A percentile compares a stretch with the other conserved stretches of the same genome.
Evolutionary conservation across 2,113 vertebrate species (phyloP).

Genomic region (Plotosus lineatus): DNA sequence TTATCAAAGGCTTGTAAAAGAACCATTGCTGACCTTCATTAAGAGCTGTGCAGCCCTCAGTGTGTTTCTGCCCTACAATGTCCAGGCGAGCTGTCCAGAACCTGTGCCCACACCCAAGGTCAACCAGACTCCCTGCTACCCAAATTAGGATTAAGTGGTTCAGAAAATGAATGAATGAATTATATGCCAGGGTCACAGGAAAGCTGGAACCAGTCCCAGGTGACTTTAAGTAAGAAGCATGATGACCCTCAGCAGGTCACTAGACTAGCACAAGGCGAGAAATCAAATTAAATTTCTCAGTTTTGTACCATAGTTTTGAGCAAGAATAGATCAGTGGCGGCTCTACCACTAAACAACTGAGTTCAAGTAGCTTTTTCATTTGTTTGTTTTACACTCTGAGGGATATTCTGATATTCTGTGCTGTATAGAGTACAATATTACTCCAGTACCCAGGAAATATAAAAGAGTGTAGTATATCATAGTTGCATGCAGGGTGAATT

Average conservation of each 20-base stretch:
- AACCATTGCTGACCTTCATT: too few species aligned
- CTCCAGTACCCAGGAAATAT: conserved; percentile 17
- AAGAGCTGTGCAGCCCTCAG: too few species aligned
- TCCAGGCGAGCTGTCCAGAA: too few species aligned
- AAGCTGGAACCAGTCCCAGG: background rate
- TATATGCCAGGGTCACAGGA: too few species aligned
- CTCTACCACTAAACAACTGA: background rate
- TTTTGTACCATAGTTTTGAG: background rate
- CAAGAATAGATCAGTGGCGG: background rate
- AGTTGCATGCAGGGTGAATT: conserved; percentile 64
- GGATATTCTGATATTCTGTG: background rate
- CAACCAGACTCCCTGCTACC: too few species aligned
- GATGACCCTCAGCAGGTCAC: too few species aligned
- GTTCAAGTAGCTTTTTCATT: background rate
- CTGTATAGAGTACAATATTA: conserved; percentile 18
- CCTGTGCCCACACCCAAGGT: too few species aligned
- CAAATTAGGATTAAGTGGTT: too few species aligned
- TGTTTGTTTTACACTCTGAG: background rate
- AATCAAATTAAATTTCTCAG: background rate
- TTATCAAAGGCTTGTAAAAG: too few species aligned
- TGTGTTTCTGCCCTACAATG: too few species aligned
- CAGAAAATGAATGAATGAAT: too few species aligned
- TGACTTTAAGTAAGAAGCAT: too few species aligned
- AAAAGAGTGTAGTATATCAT: conserved; percentile 50
- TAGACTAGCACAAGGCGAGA: background rate